Base-by-base conservation (phyloP, 2,113 vertebrate species). In the Ia io region DNA sequence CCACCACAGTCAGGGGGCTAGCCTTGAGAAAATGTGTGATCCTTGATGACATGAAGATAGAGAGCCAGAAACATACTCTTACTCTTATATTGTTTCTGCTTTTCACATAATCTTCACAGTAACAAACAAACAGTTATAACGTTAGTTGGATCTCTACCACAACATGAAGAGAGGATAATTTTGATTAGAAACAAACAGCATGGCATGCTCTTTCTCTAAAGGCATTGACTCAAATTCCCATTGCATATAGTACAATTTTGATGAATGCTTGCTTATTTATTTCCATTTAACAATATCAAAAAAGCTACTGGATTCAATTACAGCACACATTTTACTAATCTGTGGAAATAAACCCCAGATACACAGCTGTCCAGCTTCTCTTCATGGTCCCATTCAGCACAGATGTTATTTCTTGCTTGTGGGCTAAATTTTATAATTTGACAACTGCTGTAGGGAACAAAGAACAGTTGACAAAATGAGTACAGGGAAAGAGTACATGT, bases 271-370 rank as follows among this genome's bases (percentile, higher is more conserved):
- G 28, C 17, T 70, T 96, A 53, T 73, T 89, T 42, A 87, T 84
- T 95, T 87, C 30, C 37, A 93, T 67, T 86, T 87, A 91, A 49
- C 65, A 82, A 42, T 87, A 93, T 70, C 85, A 93, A 22, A 93
- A 89, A 92, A 40, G 42, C 37, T 80, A 93, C 76, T 93, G 51
- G 37, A 92, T 96, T 93, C 85, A 92, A 88, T 94, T 92, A 90
- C 18, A 96, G 8, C 32, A 77, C n/a, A 86, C 9, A 56, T 93
- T 96, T 82, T 65, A 88, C 61, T 90, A 94, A 95, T 93, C 51
- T 94, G 18, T 77, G 30, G 35, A 76, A 85, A 86, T 40, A 92
- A 96, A 78, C 42, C 22, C 56, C 42, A 91, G 32, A 82, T 78
- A 80, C 4, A 83, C 10, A 67, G 25, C n/a, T 71, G 37, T 59